phyloP scores from a whole-genome alignment of 2,113 vertebrate genomes.

The Chaetorhynchus papuensis region DNA sequence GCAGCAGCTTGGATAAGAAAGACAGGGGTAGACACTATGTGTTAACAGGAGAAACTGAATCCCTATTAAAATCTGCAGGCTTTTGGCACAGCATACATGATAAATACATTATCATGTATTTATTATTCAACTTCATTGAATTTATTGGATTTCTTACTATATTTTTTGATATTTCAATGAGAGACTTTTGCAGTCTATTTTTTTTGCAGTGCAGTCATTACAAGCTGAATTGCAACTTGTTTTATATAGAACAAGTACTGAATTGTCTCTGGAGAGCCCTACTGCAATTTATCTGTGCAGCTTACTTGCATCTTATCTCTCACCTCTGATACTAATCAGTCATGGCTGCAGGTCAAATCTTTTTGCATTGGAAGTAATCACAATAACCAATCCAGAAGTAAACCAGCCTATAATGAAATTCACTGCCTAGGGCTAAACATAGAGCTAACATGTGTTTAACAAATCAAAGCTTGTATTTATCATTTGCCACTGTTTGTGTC shows the following conservation, averaged over 20 bases:
- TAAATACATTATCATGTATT: neutral
- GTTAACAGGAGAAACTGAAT: neutral
- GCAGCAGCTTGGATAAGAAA: neutral
- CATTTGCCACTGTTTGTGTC: conserved; percentile 68
- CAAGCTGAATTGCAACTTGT: conserved; percentile 52
- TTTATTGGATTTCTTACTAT: neutral
- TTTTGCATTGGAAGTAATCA: conserved; percentile 14
- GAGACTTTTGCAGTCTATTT: neutral
- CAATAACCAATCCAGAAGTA: conserved; percentile 52
- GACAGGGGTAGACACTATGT: neutral
- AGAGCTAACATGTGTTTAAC: conserved; percentile 82
- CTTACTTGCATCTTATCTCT: conserved; percentile 73
- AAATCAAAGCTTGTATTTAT: conserved; percentile 78
- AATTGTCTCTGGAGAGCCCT: conserved; percentile 75
- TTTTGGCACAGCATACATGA: neutral
- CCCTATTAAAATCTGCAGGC: neutral
- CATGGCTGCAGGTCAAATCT: conserved; percentile 65
- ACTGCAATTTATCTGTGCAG: conserved; percentile 65
- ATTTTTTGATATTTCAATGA: neutral
- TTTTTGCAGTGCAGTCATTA: neutral
- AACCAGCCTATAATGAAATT: conserved; percentile 77
- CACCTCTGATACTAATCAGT: conserved; percentile 76
- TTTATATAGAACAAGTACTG: conserved; percentile 1
- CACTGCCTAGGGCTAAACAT: conserved; percentile 75
- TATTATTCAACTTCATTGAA: neutral